Evolutionary conservation across 2,113 vertebrate genomes (phyloP).

Genomic region (Cnemophilus loriae): DNA sequence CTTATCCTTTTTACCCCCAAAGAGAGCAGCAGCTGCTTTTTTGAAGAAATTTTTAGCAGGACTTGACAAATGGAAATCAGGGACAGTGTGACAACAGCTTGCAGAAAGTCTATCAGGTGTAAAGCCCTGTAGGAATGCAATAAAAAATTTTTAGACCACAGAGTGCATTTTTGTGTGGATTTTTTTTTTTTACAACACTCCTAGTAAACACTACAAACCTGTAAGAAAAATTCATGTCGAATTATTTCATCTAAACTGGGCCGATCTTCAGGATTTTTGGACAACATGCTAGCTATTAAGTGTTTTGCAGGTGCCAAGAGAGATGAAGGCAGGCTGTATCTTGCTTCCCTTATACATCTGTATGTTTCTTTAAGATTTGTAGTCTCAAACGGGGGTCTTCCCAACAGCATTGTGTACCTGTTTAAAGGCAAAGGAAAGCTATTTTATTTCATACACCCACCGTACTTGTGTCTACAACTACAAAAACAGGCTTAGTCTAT

Average conservation of each 20-base stretch:
- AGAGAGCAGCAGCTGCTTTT: slow-evolving; percentile 95
- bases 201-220: slow-evolving; percentile 71
- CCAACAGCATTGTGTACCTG: slow-evolving; percentile 97
- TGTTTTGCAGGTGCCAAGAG: slow-evolving; percentile 87
- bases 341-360: slow-evolving; percentile 92
- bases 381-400: slow-evolving; percentile 95
- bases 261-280: slow-evolving; percentile 89
- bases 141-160: neutral
- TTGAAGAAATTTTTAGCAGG: slow-evolving; percentile 98
- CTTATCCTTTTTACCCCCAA: slow-evolving; percentile 95
- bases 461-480: neutral
- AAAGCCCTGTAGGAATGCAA: slow-evolving; percentile 81
- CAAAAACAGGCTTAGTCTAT: neutral
- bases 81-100: slow-evolving; percentile 91
- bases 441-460: neutral
- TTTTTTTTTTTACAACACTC: neutral
- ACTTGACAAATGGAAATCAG: slow-evolving; percentile 95
- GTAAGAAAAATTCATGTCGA: slow-evolving; percentile 90
- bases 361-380: slow-evolving; percentile 98
- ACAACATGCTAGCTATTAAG: slow-evolving; percentile 88
- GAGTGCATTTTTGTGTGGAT: neutral
- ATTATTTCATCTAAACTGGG: slow-evolving; percentile 90
- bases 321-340: slow-evolving; percentile 89
- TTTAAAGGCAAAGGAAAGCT: neutral
- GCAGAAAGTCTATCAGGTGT: slow-evolving; percentile 90